Evolutionary conservation across 2,797 vertebrate species (phyloP).

Genomic region (Hirundo rustica): DNA sequence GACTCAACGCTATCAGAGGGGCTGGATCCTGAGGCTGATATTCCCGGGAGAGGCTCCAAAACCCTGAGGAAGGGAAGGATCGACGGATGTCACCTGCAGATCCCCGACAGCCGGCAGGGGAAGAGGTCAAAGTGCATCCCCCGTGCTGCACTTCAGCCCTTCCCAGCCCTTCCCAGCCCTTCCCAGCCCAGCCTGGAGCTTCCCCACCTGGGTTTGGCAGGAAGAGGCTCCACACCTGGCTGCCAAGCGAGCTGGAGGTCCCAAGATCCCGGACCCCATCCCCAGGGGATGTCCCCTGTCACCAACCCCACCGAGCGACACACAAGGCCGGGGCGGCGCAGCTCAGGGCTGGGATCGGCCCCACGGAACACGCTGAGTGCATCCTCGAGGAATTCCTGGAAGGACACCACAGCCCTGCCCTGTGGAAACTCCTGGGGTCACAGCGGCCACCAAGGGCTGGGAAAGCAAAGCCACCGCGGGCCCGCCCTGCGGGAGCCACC

Average conservation of each 20-base stretch:
- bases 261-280: accelerated
- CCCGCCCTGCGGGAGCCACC: accelerated
- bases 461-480: background rate
- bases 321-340: accelerated
- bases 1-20: background rate
- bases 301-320: background rate
- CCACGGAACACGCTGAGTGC: accelerated
- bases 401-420: background rate
- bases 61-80: background rate
- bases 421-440: accelerated
- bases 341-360: background rate
- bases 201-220: accelerated
- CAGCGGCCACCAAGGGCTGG: accelerated
- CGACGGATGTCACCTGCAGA: background rate
- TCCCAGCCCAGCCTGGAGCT: background rate
- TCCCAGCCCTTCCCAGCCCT: background rate
- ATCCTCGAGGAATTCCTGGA: background rate
- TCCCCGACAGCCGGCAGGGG: background rate
- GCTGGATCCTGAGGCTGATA: background rate
- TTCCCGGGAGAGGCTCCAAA: background rate
- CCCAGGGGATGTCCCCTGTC: background rate
- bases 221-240: background rate
- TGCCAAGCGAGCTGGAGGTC: background rate
- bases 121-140: accelerated
- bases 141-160: background rate